Evolutionary conservation across 2,888 invertebrate species (phyloP), one percentile per base, ranked within the genome.

Genomic region (Parapristionchus giblindavisi): DNA sequence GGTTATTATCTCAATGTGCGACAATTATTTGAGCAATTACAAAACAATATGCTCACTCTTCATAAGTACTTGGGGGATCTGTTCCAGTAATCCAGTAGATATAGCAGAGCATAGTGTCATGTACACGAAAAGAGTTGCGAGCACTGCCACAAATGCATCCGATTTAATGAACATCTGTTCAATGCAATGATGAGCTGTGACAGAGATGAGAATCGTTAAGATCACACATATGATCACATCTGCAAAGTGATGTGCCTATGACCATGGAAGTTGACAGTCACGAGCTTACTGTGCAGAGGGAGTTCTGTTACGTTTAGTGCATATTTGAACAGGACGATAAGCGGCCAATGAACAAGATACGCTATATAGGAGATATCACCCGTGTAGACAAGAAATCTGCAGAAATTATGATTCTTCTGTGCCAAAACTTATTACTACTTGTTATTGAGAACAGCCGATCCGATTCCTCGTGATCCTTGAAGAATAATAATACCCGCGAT

Each of bases 361-460:
- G 34, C 71, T 27, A 71, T 29, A 17, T 71, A 71, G 21, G 72
- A 72, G 6, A 72, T 43, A 29, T 72, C 72, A 21, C 72, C 72
- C 43, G 60, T 38, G 48, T 72, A 72, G 34, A 51, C 72, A 24
- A 72, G 58, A 27, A 60, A 43, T 34, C 72, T 72, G 34, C 27
- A 34, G 11, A 24, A 8, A 8, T 8, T 8, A 56, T 21, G 8
- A 56, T 56, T 56, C 8, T 24, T 27, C 56, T 56, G 8, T 17
- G 14, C 48, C 21, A 48, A 11, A 14, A 21, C 21, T 48, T 48
- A 27, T 8, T 24, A 17, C 11, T 11, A 56, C 56, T 8, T 24
- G 17, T n/a, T 11, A 21, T 11, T 56, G 56, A 56, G 11, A 8
- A 56, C 8, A 27, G 27, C 8, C 14, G 56, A 8, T 11, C 21